Conservation (phyloP, 1,140 invertebrate species). For the Drosophila bifasciata region DNA sequence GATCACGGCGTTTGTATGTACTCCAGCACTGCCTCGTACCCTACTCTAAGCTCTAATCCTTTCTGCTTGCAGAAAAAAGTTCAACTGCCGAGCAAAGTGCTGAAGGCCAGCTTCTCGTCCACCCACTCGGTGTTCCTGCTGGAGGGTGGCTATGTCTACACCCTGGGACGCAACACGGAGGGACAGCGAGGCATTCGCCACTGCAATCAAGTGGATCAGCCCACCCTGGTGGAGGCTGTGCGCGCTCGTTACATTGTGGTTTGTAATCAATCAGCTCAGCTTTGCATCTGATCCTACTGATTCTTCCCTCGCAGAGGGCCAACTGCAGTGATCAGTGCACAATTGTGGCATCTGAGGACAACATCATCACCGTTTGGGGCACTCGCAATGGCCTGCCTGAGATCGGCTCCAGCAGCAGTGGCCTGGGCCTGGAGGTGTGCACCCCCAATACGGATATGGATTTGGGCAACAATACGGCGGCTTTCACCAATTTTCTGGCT, state of each 20-base stretch:
- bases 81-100: constrained; percentile 80
- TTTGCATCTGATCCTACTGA: neutral
- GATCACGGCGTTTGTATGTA: constrained; percentile 75
- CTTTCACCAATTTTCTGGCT: constrained; percentile 82
- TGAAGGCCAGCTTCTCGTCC: constrained; percentile 86
- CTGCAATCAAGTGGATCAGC: constrained; percentile 76
- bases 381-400: constrained; percentile 85
- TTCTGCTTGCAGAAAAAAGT: constrained; percentile 66
- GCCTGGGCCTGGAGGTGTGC: constrained; percentile 60
- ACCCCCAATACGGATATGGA: constrained; percentile 66
- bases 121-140: constrained; percentile 87
- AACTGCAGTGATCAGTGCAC: constrained; percentile 89
- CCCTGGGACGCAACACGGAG: constrained; percentile 88
- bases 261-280: constrained; percentile 25
- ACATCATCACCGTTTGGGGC: constrained; percentile 90
- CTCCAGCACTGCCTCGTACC: neutral
- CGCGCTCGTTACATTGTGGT: constrained; percentile 86
- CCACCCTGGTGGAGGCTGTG: constrained; percentile 86
- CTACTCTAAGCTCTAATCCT: too few relatives aligned
- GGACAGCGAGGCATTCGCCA: constrained; percentile 85
- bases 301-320: constrained; percentile 54
- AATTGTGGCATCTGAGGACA: constrained; percentile 87
- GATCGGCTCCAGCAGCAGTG: constrained; percentile 55
- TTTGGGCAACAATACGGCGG: constrained; percentile 76
- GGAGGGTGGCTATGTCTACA: constrained; percentile 88